Base-by-base conservation (phyloP, 2,888 invertebrate genomes). In the Chaetogeoica ovagalla region DNA sequence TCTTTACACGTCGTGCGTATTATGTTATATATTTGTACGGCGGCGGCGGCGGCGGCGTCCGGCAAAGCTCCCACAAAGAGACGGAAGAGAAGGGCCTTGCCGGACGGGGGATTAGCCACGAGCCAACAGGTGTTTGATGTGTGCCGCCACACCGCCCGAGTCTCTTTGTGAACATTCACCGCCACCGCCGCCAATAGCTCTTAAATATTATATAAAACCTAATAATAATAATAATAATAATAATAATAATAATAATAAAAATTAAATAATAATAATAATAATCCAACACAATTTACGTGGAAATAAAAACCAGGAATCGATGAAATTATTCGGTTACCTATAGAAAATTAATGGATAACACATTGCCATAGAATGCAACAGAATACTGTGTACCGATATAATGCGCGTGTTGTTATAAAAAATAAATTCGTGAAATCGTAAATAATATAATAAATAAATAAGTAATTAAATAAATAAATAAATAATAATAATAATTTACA, bases 71-170 rank as follows among this genome's bases (percentile, higher is more conserved):
- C 57, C 48, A 55, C 74, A 79, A 79, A 79, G 79, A 79, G 57
- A 15, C 30, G 21, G n/a, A 55, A 15, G 69, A 15, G n/a, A n/a
- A n/a, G 70, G 70, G 19, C 55, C 17, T 23, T 39, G 66, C 5
- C 37, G 55, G 79, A 55, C 37, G 69, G 81, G 52, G 66, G 68
- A 52, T 69, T 73, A 77, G 82, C 82, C 82, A 82, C 82, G 82
- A 82, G 82, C 82, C 82, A 82, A 82, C 69, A 65, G 66, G 76
- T 82, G 48, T 79, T 82, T 82, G 82, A 82, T 82, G 81, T 82
- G 77, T 79, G 81, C 82, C 82, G 82, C 62, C 81, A 65, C 69
- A 13, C 48, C 57, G 74, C 55, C 62, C 21, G 21, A n/a, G 48
- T 60, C 77, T 19, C 75, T 75, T 75, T 75, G 75, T 75, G 66